phyloP scores from a whole-genome alignment of 2,888 invertebrate genomes.

The Synergus umbraculus region DNA sequence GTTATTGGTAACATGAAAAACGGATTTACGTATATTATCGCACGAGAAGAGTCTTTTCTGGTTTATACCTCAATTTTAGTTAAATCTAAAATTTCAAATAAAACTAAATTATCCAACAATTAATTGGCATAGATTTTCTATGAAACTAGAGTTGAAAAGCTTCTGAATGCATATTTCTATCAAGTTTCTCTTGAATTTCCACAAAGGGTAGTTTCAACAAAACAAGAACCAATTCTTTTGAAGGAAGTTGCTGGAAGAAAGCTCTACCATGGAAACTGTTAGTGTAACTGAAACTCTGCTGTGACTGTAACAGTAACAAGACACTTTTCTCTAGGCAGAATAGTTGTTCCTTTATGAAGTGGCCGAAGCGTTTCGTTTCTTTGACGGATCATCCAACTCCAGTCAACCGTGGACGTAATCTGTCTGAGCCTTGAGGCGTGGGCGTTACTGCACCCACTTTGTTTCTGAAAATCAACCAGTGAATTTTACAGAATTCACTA shows the following conservation, averaged over 20 bases:
- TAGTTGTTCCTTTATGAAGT: slow-evolving; percentile 42
- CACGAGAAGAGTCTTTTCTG: background rate
- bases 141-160: background rate
- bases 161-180: background rate
- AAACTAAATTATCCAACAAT: background rate
- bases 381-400: slow-evolving; percentile 44
- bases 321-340: slow-evolving; percentile 17
- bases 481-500: slow-evolving; percentile 22
- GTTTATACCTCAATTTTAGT: background rate
- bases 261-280: background rate
- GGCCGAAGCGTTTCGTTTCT: slow-evolving; percentile 42
- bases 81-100: background rate
- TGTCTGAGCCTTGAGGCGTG: slow-evolving; percentile 40
- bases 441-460: slow-evolving; percentile 31
- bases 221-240: background rate
- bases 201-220: background rate
- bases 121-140: background rate
- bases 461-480: slow-evolving; percentile 31
- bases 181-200: background rate
- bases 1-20: slow-evolving; percentile 17
- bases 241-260: background rate
- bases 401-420: slow-evolving; percentile 29
- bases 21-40: background rate
- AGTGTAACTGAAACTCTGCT: background rate
- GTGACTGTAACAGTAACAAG: background rate